Conservation (phyloP, 2,797 vertebrate species). For the Clarias laeviceps region DNA sequence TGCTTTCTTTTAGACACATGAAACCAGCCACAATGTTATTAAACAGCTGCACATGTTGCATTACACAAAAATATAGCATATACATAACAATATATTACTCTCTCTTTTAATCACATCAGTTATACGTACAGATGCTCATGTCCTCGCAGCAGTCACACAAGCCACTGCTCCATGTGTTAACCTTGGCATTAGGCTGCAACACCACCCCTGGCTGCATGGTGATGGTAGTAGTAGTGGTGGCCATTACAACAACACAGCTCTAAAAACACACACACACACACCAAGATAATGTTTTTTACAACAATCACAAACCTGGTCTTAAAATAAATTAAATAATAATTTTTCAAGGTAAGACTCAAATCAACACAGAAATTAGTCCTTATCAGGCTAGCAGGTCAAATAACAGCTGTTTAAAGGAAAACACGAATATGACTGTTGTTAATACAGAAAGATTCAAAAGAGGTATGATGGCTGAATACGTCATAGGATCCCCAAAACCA, state of each 20-base stretch:
- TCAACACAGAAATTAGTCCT: not conserved
- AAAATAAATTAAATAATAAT: not conserved
- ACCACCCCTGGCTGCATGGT: slow-evolving; percentile 45
- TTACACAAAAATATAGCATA: not conserved
- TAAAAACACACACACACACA: not conserved
- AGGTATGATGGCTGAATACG: not conserved
- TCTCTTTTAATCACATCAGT: not conserved
- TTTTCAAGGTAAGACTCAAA: not conserved
- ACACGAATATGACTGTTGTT: not conserved
- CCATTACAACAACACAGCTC: not conserved
- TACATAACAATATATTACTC: not conserved
- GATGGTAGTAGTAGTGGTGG: slow-evolving; percentile 26
- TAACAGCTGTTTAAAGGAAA: not conserved
- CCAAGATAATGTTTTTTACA: not conserved
- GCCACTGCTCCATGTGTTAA: slow-evolving; percentile 51
- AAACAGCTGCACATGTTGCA: not conserved
- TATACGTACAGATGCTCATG: slow-evolving; percentile 55
- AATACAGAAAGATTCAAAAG: not conserved
- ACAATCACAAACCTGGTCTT: not conserved
- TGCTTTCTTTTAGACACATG: not conserved
- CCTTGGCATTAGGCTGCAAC: slow-evolving; percentile 8
- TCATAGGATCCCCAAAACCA: not conserved
- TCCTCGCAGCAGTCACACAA: slow-evolving; percentile 63
- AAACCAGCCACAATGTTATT: not conserved
- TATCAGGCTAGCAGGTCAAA: not conserved